phyloP scores from a whole-genome alignment of 2,797 vertebrate genomes.

The Danionella dracula region DNA sequence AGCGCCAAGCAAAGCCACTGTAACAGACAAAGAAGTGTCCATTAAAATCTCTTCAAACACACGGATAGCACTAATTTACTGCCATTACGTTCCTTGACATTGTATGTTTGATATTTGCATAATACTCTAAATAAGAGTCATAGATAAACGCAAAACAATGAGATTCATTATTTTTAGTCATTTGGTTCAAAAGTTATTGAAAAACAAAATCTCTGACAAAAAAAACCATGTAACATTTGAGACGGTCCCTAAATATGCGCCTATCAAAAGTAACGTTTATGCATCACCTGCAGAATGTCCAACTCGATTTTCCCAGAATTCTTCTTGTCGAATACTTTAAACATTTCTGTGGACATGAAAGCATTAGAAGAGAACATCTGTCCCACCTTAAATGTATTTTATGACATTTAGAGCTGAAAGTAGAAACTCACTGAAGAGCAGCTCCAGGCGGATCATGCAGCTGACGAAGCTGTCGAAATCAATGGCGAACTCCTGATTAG shows the following conservation, averaged over 20 bases:
- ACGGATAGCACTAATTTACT: no score
- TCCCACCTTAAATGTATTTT: neutral
- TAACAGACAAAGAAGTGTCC: conserved; percentile 17
- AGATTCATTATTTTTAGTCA: no score
- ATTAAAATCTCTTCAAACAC: no score
- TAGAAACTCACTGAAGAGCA: conserved; percentile 78
- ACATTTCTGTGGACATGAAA: conserved; percentile 59
- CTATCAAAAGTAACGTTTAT: no score
- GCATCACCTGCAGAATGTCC: conserved; percentile 62
- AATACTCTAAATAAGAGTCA: no score
- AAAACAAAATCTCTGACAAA: no score
- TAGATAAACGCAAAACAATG: no score
- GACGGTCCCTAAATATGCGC: no score
- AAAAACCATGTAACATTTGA: no score
- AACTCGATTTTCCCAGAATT: conserved; percentile 66
- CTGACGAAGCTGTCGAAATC: conserved; percentile 81
- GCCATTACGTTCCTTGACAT: no score
- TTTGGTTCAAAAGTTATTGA: no score
- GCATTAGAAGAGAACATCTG: neutral
- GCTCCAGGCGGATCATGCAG: conserved; percentile 81
- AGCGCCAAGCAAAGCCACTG: conserved; percentile 53
- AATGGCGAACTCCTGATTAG: conserved; percentile 65
- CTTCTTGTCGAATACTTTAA: conserved; percentile 61
- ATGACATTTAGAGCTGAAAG: neutral
- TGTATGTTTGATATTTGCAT: no score